Evolutionary conservation across 2,113 vertebrate species (phyloP).

Genomic region (Rostratula benghalensis): DNA sequence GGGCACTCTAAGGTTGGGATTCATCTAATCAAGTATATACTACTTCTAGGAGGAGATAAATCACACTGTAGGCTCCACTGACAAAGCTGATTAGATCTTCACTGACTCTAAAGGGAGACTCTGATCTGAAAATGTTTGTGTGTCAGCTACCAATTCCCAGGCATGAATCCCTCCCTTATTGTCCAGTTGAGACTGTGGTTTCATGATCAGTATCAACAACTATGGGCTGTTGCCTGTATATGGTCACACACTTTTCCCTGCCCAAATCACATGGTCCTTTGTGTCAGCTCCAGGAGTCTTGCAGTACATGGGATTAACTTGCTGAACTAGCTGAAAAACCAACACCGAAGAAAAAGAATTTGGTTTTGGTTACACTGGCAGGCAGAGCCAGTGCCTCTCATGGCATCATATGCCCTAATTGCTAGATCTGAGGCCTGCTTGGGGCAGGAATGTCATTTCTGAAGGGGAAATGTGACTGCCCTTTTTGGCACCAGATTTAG

Average conservation of each 20-base stretch:
- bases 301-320: conserved; percentile 17
- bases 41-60: conserved; percentile 26
- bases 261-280: background rate
- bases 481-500: background rate
- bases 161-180: conserved; percentile 16
- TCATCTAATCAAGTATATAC: background rate
- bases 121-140: conserved; percentile 24
- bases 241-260: background rate
- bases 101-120: conserved; percentile 5
- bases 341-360: background rate
- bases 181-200: conserved; percentile 16
- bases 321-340: conserved; percentile 7
- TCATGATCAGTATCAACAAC: background rate
- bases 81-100: conserved; percentile 46
- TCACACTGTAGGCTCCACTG: background rate
- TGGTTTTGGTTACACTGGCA: background rate
- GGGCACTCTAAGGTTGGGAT: background rate
- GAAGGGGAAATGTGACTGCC: background rate
- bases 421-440: background rate
- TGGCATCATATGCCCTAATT: background rate
- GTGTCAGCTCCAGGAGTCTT: background rate
- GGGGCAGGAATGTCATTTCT: background rate
- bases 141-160: background rate
- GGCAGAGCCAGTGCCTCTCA: background rate
- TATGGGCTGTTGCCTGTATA: background rate